These are phyloP conservation scores for Camelus bactrianus DNA, from an alignment of 2,113 vertebrate genomes.

Conservation along the genomic window DNA sequence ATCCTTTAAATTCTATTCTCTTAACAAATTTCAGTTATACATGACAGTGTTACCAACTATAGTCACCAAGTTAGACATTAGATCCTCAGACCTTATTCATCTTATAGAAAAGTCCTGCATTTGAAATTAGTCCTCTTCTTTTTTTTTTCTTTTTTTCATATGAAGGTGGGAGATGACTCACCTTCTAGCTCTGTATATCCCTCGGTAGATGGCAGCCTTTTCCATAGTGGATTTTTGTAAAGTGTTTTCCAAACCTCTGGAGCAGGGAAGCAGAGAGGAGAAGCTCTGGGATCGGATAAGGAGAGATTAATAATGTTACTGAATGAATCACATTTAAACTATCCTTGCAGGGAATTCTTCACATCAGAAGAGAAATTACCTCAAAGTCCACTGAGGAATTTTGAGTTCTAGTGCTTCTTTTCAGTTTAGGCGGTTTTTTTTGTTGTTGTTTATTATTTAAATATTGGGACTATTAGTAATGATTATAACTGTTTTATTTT, in stretches of 20 bases:
- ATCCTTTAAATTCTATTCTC: not conserved
- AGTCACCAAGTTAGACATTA: not conserved
- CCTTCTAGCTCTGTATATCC: not conserved
- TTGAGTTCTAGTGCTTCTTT: not conserved
- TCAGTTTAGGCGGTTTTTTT: not conserved
- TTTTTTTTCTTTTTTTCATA: not conserved
- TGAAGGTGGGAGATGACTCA: not conserved
- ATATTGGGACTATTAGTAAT: not conserved
- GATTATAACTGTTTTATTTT: not conserved
- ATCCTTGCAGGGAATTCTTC: not conserved
- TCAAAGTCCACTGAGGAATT: not conserved
- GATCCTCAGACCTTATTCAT: not conserved
- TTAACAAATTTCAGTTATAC: not conserved
- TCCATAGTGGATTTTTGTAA: not conserved
- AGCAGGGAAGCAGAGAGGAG: not conserved
- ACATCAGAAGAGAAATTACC: not conserved
- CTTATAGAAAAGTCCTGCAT: not conserved
- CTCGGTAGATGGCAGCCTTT: not conserved
- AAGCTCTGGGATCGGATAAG: not conserved
- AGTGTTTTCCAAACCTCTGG: not conserved
- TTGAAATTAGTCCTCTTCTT: not conserved
- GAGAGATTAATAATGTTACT: not conserved
- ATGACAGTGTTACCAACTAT: not conserved
- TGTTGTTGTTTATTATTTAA: not conserved
- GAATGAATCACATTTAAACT: not conserved